Conservation (phyloP, 2,888 invertebrate genomes). For the Zygogramma bicolorata region DNA sequence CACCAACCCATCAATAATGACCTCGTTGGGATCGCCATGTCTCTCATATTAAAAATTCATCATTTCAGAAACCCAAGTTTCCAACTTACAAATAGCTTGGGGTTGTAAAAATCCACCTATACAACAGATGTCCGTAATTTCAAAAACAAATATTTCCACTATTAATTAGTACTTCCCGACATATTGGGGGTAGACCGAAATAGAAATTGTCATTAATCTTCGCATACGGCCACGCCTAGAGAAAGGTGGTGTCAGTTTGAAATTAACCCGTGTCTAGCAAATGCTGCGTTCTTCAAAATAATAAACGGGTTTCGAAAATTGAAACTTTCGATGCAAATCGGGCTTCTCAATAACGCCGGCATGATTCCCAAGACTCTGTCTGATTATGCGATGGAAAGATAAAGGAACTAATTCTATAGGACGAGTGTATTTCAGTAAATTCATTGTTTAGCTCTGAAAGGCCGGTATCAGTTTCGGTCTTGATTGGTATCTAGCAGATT, state of each 20-base stretch:
- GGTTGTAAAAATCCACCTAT: background rate
- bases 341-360: background rate
- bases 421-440: background rate
- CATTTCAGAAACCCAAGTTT: background rate
- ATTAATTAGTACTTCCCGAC: slow-evolving; percentile 49
- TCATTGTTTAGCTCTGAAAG: background rate
- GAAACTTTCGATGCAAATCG: background rate
- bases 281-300: slow-evolving; percentile 42
- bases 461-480: too few species aligned
- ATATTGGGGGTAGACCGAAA: slow-evolving; percentile 41
- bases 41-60: background rate
- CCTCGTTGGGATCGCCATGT: background rate
- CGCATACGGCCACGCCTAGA: slow-evolving; percentile 47
- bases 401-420: background rate
- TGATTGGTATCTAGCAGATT: too few species aligned
- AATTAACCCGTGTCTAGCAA: slow-evolving; percentile 57
- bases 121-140: slow-evolving; percentile 14
- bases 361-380: background rate
- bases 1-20: background rate
- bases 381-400: background rate
- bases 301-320: slow-evolving; percentile 9
- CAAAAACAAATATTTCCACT: slow-evolving; percentile 53
- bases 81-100: background rate
- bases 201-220: slow-evolving; percentile 50
- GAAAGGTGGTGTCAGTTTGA: slow-evolving; percentile 53